Evolutionary conservation across 2,797 vertebrate species (phyloP), one percentile per base, ranked within the genome.

Genomic region (Onychomys leucogaster): DNA sequence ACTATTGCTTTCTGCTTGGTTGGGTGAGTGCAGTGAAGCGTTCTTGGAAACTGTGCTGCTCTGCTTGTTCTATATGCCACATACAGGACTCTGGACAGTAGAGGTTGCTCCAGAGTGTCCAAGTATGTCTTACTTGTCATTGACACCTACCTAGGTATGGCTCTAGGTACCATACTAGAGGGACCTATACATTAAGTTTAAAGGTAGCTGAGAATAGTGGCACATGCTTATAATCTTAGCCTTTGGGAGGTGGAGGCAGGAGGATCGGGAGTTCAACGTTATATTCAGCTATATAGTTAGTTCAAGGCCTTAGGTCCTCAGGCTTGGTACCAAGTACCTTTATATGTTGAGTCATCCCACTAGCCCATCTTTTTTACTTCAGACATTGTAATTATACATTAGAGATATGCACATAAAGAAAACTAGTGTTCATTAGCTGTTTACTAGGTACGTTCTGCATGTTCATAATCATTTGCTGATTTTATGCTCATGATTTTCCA

Each of bases 1-100:
- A 95, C 90, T 96, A 95, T 76, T 94, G 80, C 75, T 96, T 95
- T 96, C 65, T 69, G 91, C 93, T 94, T 34, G 43, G n/a, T 80
- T 94, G 65, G 80, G 65, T 11, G 16, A 93, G 96, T 77, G 59
- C 46, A 92, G 65, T 59, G 52, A 94, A 92, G 82, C 43, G 65
- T 91, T 92, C 43, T 94, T 97, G 65, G 52, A 89, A 94, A 85
- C 29, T 81, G n/a, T 80, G 57, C 75, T 90, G 46, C 27, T 71
- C 57, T 95, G 49, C 61, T 97, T 67, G 5, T 90, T 90, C 89
- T 94, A 52, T 29, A 43, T 93, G 55, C 90, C 71, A 61, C 9
- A 49, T n/a, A 21, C 52, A 93, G 80, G 63, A 75, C 67, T 80
- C 46, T 85, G 17, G 57, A 95, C 8, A 65, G 43, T 41, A 61